Conservation (phyloP, 2,797 vertebrate species). For the Momotus momota region DNA sequence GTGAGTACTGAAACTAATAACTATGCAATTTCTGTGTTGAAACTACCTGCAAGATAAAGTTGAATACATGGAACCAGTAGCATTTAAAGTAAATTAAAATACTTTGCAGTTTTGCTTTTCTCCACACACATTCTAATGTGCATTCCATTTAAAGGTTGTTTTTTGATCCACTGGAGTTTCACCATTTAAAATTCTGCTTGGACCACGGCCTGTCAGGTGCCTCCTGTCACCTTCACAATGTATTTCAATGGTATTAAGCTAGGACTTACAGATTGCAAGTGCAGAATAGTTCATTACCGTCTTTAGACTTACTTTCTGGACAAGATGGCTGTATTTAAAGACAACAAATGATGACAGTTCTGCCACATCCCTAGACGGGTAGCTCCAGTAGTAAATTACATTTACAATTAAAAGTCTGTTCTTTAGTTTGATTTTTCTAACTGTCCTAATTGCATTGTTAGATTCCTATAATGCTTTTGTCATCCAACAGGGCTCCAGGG, state of each 20-base stretch:
- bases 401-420: not conserved
- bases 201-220: not conserved
- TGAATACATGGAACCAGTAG: not conserved
- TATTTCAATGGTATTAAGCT: not conserved
- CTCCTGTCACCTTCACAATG: not conserved
- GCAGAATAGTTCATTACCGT: not conserved
- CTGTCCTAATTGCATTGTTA: not conserved
- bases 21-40: not conserved
- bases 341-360: not conserved
- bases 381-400: not conserved
- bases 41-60: not conserved
- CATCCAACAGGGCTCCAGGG: not conserved
- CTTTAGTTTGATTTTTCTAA: conserved; percentile 2
- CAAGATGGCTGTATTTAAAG: not conserved
- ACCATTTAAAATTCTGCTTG: not conserved
- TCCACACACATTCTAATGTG: not conserved
- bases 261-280: not conserved
- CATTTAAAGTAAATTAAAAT: conserved; percentile 14
- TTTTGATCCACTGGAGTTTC: not conserved
- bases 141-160: not conserved
- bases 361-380: not conserved
- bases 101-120: not conserved
- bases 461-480: not conserved
- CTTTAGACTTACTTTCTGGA: not conserved
- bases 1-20: not conserved